A percentile compares a stretch with the other conserved stretches of the same genome.
Evolutionary conservation across 2,113 vertebrate genomes (phyloP).

Genomic region (Gasterosteus nipponicus): DNA sequence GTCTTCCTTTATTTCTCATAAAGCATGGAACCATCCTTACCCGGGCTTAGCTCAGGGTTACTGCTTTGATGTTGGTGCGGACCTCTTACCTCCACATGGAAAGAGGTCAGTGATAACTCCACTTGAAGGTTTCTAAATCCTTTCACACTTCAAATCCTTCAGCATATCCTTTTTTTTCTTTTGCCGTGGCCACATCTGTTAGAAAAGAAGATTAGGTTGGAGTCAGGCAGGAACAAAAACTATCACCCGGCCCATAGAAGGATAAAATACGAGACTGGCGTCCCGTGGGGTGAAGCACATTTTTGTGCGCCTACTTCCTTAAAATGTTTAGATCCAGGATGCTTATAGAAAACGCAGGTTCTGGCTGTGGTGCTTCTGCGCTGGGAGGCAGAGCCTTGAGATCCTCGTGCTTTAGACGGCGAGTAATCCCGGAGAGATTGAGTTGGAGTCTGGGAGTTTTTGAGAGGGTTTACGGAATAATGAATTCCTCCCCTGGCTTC

Average conservation of each 20-base stretch:
- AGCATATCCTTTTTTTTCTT: constrained; percentile 26
- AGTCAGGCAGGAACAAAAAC: constrained; percentile 15
- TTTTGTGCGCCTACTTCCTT: constrained; percentile 19
- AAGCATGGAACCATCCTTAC: constrained; percentile 1
- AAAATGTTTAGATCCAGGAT: constrained; percentile 17
- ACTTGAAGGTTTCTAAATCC: background rate
- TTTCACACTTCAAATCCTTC: constrained; percentile 11
- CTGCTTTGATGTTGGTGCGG: constrained; percentile 11
- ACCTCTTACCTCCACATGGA: constrained; percentile 23
- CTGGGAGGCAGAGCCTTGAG: constrained; percentile 23
- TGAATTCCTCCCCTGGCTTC: constrained; percentile 38
- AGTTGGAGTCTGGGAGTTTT: constrained; percentile 29
- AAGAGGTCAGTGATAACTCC: constrained; percentile 11
- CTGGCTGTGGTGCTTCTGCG: constrained; percentile 11
- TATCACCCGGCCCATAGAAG: constrained; percentile 36
- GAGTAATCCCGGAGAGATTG: constrained; percentile 27
- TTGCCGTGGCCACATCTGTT: constrained; percentile 2
- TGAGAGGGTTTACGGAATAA: constrained; percentile 32
- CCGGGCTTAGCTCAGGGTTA: background rate
- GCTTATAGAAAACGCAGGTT: constrained; percentile 23
- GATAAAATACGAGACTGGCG: constrained; percentile 13
- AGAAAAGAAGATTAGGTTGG: constrained; percentile 7
- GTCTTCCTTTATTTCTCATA: background rate
- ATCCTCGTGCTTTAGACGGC: constrained; percentile 14
- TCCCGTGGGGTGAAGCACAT: constrained; percentile 25